These are phyloP conservation scores for Dicycla oo DNA, from an alignment of 2,888 invertebrate species.

Conservation along the genomic window DNA sequence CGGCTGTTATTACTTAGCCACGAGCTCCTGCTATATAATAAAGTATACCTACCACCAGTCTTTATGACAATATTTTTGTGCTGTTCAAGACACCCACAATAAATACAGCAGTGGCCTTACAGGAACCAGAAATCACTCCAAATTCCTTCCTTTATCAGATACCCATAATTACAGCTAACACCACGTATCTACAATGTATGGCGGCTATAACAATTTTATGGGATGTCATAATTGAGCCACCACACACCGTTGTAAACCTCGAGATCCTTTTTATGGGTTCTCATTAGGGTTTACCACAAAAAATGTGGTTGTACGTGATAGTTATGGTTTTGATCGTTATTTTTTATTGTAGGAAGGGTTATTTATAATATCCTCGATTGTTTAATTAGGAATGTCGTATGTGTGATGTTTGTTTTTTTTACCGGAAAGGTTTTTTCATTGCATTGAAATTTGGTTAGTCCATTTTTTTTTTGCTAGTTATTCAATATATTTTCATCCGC, in stretches of 20 bases:
- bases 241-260: constrained; percentile 35
- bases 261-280: constrained; percentile 41
- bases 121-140: constrained; percentile 19
- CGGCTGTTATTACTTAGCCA: no score
- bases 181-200: constrained; percentile 42
- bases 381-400: neutral
- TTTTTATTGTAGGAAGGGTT: constrained; percentile 17
- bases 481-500: no score
- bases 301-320: constrained; percentile 24
- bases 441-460: neutral
- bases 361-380: constrained; percentile 8
- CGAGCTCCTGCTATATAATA: neutral
- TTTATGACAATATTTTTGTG: neutral
- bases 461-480: no score
- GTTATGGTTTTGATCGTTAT: constrained; percentile 41
- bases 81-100: neutral
- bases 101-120: neutral
- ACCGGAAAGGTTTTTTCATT: neutral
- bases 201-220: constrained; percentile 51
- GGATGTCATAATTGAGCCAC: constrained; percentile 52
- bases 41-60: neutral
- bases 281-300: constrained; percentile 51
- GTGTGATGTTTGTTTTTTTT: neutral
- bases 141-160: constrained; percentile 35
- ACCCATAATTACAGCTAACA: constrained; percentile 39